These are phyloP conservation scores for Tylochromis polylepis DNA, from an alignment of 2,113 vertebrate genomes.

Conservation along the genomic window DNA sequence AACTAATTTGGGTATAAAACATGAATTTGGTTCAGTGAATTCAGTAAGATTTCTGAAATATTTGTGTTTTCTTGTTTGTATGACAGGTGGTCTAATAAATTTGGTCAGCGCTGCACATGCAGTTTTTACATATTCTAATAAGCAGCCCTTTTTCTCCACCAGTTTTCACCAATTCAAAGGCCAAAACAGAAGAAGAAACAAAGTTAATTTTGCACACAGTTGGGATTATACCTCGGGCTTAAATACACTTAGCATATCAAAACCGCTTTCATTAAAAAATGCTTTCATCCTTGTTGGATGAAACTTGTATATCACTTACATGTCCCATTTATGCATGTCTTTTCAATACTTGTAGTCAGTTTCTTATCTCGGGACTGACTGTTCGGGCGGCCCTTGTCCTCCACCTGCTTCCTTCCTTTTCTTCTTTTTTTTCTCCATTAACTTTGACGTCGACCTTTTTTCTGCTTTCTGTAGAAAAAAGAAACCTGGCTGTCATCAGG, in stretches of 20 bases:
- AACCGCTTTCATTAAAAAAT: not conserved
- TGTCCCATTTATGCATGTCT: not conserved
- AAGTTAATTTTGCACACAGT: not conserved
- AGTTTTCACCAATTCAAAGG: not conserved
- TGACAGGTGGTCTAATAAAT: not conserved
- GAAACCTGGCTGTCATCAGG: not conserved
- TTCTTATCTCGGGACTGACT: not conserved
- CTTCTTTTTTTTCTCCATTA: too few relatives aligned
- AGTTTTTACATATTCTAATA: not conserved
- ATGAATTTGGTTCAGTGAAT: not conserved
- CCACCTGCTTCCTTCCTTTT: not conserved
- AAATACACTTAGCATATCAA: not conserved
- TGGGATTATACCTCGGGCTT: not conserved
- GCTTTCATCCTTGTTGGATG: not conserved
- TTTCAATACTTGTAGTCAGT: not conserved
- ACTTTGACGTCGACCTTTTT: not conserved
- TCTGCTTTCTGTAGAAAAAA: not conserved
- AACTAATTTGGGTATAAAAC: too few relatives aligned
- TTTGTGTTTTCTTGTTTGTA: accelerated
- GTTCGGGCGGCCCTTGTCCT: not conserved
- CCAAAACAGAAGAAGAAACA: not conserved
- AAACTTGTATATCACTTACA: not conserved
- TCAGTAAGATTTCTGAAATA: not conserved
- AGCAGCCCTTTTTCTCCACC: not conserved
- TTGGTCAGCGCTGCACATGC: not conserved